Percentiles rank a stretch among this genome's conserved stretches.
These are phyloP conservation scores for Acrobasis repandana DNA, from an alignment of 2,888 invertebrate species.

Conservation along the genomic window DNA sequence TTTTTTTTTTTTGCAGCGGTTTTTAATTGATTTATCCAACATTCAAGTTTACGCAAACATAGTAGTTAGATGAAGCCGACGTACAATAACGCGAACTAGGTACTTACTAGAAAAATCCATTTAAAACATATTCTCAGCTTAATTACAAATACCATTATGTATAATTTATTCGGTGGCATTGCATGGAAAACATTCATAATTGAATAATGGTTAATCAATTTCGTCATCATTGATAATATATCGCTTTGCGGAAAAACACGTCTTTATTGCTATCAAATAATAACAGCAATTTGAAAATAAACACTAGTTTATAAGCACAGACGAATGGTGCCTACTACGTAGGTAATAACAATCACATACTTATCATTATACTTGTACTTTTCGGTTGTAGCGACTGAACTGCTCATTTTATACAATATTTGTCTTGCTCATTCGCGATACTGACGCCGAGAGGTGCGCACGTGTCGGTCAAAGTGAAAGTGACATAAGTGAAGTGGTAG, in stretches of 20 bases:
- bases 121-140: background rate
- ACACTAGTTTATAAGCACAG: background rate
- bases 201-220: background rate
- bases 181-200: background rate
- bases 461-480: slow-evolving; percentile 44
- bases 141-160: background rate
- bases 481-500: slow-evolving; percentile 43
- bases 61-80: no score
- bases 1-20: no score
- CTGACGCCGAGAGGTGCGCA: slow-evolving; percentile 46
- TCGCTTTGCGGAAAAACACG: slow-evolving; percentile 4
- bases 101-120: no score
- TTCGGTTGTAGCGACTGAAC: slow-evolving; percentile 1
- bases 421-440: slow-evolving; percentile 56
- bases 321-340: slow-evolving; percentile 15
- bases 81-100: no score
- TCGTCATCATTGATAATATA: background rate
- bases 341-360: slow-evolving; percentile 31
- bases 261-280: background rate
- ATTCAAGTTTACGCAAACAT: no score
- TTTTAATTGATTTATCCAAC: no score
- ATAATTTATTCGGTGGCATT: background rate
- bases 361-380: slow-evolving; percentile 24
- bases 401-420: slow-evolving; percentile 38
- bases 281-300: slow-evolving; percentile 5